A percentile compares a stretch with the other conserved stretches of the same genome.
These are phyloP conservation scores for Coregonus suidteri DNA, from an alignment of 2,797 vertebrate species.

Conservation along the genomic window DNA sequence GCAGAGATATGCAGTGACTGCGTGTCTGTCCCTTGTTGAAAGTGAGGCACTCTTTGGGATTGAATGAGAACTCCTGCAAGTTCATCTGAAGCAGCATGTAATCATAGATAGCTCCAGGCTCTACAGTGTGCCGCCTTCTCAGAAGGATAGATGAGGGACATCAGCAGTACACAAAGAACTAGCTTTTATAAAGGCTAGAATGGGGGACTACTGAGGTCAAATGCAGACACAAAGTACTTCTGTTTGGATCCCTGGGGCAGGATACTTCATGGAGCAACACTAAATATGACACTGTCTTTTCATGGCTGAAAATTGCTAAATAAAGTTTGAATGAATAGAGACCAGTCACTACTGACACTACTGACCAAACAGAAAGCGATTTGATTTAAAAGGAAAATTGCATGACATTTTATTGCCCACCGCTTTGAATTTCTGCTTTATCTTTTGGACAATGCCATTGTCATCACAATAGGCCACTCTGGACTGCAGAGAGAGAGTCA, in stretches of 20 bases:
- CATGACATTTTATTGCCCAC: constrained; percentile 42
- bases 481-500: constrained; percentile 36
- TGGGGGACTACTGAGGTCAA: constrained; percentile 64
- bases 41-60: constrained; percentile 23
- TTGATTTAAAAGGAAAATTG: constrained; percentile 56
- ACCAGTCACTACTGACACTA: constrained; percentile 33
- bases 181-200: constrained; percentile 64
- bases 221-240: constrained; percentile 53
- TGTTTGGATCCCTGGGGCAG: constrained; percentile 46
- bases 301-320: constrained; percentile 51
- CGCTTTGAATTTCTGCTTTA: constrained; percentile 51
- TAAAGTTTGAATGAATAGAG: constrained; percentile 45
- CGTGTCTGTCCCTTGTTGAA: constrained; percentile 33
- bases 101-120: constrained; percentile 66
- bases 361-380: constrained; percentile 45
- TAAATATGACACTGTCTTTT: constrained; percentile 30
- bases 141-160: constrained; percentile 54
- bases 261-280: constrained; percentile 21
- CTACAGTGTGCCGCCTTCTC: constrained; percentile 43
- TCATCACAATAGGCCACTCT: constrained; percentile 41
- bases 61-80: constrained; percentile 66
- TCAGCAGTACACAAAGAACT: constrained; percentile 65
- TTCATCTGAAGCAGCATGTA: constrained; percentile 62
- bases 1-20: constrained; percentile 18
- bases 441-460: constrained; percentile 47